Base-by-base conservation (phyloP, 2,113 vertebrate species). In the Corvus hawaiiensis region DNA sequence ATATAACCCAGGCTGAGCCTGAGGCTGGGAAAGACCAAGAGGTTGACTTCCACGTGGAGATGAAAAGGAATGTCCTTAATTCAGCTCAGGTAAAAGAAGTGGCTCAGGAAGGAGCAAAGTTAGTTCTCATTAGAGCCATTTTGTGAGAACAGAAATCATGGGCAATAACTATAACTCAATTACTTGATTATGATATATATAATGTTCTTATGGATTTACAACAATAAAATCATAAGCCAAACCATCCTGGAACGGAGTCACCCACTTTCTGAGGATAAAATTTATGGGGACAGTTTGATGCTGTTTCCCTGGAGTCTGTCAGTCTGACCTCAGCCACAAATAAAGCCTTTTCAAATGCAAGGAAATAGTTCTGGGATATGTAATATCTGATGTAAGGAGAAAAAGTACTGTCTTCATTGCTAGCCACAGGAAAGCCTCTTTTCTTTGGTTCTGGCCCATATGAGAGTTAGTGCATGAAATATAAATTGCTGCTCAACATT, bases 391-490 rank as follows among this genome's bases (percentile, higher is more conserved):
- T 84, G 80, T 39, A 73, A 86, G 85, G 62, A 72, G 51, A 64
- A 91, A 93, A 93, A 89, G 55, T 17, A 74, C 30, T n/a, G 41
- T 87, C 77, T 76, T 85, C 49, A 37, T 63, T 69, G 68, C 39
- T 85, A 95, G 87, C 89, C 83, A 95, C 71, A 82, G 86, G 83
- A 93, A 93, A 87, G 39, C 11, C 37, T 78, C n/a, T 84, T 96
- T 94, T 87, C 62, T 84, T 95, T 93, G 55, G 74, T 79, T 95
- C 88, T 94, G 88, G 80, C 77, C 96, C 80, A 91, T 85, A 77
- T 91, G 51, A 96, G 91, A 94, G 86, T 62, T 68, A 91, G 86
- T 87, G 80, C 85, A 92, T 95, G 85, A 93, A 97, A 95, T 90
- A 96, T 56, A 96, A 97, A 97, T 94, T 73, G 74, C 74, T 92